Evolutionary conservation across 2,797 vertebrate genomes (phyloP), one percentile per base, ranked within the genome.

Genomic region (Aulostomus chinensis): DNA sequence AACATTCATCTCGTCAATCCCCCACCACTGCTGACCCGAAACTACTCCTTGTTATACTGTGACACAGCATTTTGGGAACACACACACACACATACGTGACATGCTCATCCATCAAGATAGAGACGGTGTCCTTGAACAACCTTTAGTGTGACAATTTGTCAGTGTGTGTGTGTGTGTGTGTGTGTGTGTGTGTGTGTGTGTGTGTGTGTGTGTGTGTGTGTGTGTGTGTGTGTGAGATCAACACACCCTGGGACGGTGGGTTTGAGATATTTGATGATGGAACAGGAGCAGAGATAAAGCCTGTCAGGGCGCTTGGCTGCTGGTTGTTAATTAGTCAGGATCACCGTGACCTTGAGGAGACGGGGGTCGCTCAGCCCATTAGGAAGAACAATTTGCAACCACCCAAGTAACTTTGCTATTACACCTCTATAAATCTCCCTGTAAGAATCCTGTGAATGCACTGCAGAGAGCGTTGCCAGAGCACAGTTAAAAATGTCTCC

Each of bases 371-470:
- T 20, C 35, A 1, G 62, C 55, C 68, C 66, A 83, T 85, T 83
- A 80, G 59, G 34, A 68, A 26, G 59, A 51, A 77, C 55, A 49
- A 68, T 56, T 52, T 41, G 17, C 38, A 51, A 51, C 36, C n/a
- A 62, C 43, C 53, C 33, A 36, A 45, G 16, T 41, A 72, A 69
- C 68, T 75, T 75, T 79, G 73, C 48, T 49, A 56, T 65, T 82
- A 76, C 53, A 61, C 45, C 43, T 28, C 18, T 39, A 81, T 85
- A 78, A 84, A 80, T 85, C 74, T 69, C 12, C 32, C 8, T 31
- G 35, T n/a, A n/a, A n/a, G n/a, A n/a, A n/a, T n/a, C n/a, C n/a
- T n/a, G n/a, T n/a, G n/a, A 71, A 28, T 41, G 45, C 52, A 63
- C 52, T 34, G 47, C 26, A 56, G 31, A 34, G 54, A 70, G 38